Evolutionary conservation across 2,113 vertebrate species (phyloP).

Genomic region (Equus quagga): DNA sequence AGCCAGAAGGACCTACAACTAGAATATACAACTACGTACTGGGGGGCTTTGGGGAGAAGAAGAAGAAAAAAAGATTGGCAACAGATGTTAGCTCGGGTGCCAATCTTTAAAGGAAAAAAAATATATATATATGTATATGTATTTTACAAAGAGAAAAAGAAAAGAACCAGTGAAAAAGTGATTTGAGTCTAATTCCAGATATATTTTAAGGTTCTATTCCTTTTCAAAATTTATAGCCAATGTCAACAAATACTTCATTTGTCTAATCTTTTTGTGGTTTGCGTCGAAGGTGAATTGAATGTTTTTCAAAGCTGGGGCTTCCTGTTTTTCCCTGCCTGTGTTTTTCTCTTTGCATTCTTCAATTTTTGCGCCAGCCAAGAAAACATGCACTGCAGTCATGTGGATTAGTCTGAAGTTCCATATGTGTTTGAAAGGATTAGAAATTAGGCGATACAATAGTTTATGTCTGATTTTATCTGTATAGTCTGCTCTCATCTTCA

Average conservation of each 20-base stretch:
- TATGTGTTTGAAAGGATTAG: neutral
- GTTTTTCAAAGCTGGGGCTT: constrained; percentile 74
- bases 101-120: no score
- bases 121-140: neutral
- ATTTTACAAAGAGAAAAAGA: neutral
- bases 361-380: constrained; percentile 53
- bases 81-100: no score
- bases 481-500: neutral
- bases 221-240: constrained; percentile 68
- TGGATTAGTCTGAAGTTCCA: neutral
- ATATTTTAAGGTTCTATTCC: constrained; percentile 66
- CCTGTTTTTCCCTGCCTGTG: constrained; percentile 80
- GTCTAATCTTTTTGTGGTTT: constrained; percentile 78
- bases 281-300: constrained; percentile 68
- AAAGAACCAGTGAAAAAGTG: constrained; percentile 9
- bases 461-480: neutral
- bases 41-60: no score
- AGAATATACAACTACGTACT: no score
- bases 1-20: no score
- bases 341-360: constrained; percentile 77
- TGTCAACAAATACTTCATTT: constrained; percentile 75
- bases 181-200: constrained; percentile 63
- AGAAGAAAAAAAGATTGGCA: no score
- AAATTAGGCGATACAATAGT: neutral
- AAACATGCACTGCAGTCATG: constrained; percentile 4